Conservation (phyloP, 2,113 vertebrate genomes). For the Sinocyclocheilus rhinocerous region DNA sequence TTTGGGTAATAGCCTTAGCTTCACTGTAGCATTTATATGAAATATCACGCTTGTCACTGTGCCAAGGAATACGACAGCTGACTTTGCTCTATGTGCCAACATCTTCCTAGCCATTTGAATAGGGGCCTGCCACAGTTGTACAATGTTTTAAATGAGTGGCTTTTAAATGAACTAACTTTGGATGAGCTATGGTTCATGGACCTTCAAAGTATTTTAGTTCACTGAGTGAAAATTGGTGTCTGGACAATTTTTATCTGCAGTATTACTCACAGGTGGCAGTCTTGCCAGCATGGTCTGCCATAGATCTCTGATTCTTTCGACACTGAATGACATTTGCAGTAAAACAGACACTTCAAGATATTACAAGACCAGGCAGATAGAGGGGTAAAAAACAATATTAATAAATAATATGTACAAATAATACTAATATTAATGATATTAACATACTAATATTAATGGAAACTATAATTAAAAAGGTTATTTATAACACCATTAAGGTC, state of each 20-base stretch:
- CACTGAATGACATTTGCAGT: not conserved
- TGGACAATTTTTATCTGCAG: not conserved
- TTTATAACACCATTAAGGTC: too few relatives aligned
- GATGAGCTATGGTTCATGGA: conserved; percentile 9
- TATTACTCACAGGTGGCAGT: conserved; percentile 3
- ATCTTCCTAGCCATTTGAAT: conserved; percentile 46
- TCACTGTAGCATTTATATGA: conserved; percentile 69
- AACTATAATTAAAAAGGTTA: too few relatives aligned
- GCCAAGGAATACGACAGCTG: conserved; percentile 71
- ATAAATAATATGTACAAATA: too few relatives aligned
- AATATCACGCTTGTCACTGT: conserved; percentile 73
- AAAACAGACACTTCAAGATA: not conserved
- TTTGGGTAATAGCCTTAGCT: conserved; percentile 18
- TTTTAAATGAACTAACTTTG: conserved; percentile 50
- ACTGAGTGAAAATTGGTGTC: not conserved
- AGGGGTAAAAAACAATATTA: too few relatives aligned
- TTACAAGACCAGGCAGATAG: too few relatives aligned
- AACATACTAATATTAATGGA: too few relatives aligned
- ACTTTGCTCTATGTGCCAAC: conserved; percentile 63
- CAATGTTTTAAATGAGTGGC: conserved; percentile 59
- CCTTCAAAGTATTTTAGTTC: conserved; percentile 49
- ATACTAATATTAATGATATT: too few relatives aligned
- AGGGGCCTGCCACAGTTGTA: conserved; percentile 52
- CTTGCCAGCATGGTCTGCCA: not conserved
- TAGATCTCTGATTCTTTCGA: not conserved